Evolutionary conservation across 1,140 invertebrate species (phyloP), one percentile per base, ranked within the genome.

Genomic region (Druon quercuslanigerum): DNA sequence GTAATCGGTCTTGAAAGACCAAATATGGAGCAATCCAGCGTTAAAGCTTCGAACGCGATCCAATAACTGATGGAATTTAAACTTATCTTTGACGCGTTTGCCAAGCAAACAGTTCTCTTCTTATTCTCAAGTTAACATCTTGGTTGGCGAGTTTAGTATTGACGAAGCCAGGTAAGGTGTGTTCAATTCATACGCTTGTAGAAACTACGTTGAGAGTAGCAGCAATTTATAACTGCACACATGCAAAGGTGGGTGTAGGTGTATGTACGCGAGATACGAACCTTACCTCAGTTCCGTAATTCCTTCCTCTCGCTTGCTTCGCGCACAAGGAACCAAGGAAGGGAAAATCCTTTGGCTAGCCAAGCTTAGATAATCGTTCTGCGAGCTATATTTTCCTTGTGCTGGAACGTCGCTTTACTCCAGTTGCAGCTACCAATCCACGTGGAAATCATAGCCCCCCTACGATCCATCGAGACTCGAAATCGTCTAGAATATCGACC

Each of bases 351-450:
- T 90, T 90, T 90, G 89, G 87, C 80, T 84, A 90, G 87, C 85
- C 83, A 86, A 90, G 89, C 89, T 89, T 87, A 86, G 84, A 88
- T 90, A 90, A 90, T 90, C 87, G 87, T 75, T 80, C 83, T 85
- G 76, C 66, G 60, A 84, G 85, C 84, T 88, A 87, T 89, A 87
- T 72, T 74, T 79, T 51, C 66, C 77, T 14, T 77, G 57, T 80
- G 72, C 79, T 71, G 20, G 71, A 72, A 84, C 81, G 73, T 82
- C 84, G 87, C 86, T 87, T 88, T 86, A 85, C 84, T 89, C 85
- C 87, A 89, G 86, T 86, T 87, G 85, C 87, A 89, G 81, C 74
- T 87, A 85, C 82, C 80, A 83, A 90, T 87, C 86, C 87, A 86
- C 84, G 88, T 89, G 87, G 88, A 90, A 90, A 89, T 90, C 85